phyloP scores from a whole-genome alignment of 1,140 invertebrate species.

The Marisa cornuarietis region DNA sequence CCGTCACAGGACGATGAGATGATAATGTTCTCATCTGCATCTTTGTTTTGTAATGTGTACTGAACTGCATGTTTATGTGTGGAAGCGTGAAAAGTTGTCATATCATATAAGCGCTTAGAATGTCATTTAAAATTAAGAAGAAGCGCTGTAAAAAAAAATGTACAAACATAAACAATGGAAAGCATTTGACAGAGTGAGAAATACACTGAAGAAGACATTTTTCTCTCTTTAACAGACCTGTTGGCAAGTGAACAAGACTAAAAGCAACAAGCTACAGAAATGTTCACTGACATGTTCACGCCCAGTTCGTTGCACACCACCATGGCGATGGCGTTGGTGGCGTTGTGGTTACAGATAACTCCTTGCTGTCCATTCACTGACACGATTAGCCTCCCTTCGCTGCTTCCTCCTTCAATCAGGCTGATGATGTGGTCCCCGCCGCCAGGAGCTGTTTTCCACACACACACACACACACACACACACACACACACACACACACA shows the following conservation, averaged over 20 bases:
- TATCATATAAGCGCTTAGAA: too few species aligned
- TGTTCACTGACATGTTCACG: constrained; percentile 19
- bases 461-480: neutral
- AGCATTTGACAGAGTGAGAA: too few species aligned
- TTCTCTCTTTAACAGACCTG: neutral
- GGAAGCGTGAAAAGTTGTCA: too few species aligned
- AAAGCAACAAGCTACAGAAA: neutral
- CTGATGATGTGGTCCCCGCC: constrained; percentile 17
- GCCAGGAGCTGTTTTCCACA: constrained; percentile 3
- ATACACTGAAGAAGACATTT: too few species aligned
- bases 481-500: neutral
- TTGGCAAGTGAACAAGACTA: neutral
- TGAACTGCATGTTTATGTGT: too few species aligned
- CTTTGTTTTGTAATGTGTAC: too few species aligned
- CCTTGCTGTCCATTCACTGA: constrained; percentile 77
- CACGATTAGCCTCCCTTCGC: constrained; percentile 75
- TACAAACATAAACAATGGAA: too few species aligned
- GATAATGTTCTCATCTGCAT: too few species aligned
- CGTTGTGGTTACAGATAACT: constrained; percentile 80
- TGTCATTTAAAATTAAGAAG: too few species aligned
- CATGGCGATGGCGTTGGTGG: constrained; percentile 74
- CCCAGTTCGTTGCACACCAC: constrained; percentile 76
- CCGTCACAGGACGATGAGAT: too few species aligned
- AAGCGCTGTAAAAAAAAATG: too few species aligned
- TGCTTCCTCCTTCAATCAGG: constrained; percentile 19